Conservation (phyloP, 2,113 vertebrate species). For the Percopsis transmontana region DNA sequence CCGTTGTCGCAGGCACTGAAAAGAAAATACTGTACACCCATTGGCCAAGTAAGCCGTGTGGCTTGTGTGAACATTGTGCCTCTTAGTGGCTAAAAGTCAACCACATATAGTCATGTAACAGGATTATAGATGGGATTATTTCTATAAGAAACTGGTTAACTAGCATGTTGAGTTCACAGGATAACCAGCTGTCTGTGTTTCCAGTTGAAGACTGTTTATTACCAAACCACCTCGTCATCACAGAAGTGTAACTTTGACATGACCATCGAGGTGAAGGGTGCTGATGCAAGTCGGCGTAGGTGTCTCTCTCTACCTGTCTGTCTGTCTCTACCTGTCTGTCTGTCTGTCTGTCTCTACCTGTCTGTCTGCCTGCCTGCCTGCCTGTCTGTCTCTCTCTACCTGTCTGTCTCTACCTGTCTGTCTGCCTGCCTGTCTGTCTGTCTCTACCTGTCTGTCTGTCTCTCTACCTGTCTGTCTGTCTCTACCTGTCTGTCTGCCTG, state of each 20-base stretch:
- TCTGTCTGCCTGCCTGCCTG: neutral
- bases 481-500: too few relatives aligned
- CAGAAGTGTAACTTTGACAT: slow-evolving; percentile 84
- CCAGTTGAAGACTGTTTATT: slow-evolving; percentile 87
- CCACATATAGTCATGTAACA: too few relatives aligned
- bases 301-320: neutral
- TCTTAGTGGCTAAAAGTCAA: too few relatives aligned
- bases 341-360: neutral
- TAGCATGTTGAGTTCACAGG: neutral
- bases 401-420: too few relatives aligned
- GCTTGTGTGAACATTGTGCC: too few relatives aligned
- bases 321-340: neutral
- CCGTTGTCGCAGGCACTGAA: too few relatives aligned
- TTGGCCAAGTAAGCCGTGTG: too few relatives aligned
- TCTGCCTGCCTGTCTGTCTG: neutral
- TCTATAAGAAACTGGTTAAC: too few relatives aligned
- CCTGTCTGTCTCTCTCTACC: neutral
- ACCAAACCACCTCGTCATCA: slow-evolving; percentile 74
- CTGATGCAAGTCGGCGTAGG: slow-evolving; percentile 16
- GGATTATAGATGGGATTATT: too few relatives aligned
- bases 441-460: neutral
- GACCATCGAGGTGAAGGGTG: slow-evolving; percentile 45
- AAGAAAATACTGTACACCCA: too few relatives aligned
- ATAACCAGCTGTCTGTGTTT: slow-evolving; percentile 1
- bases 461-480: neutral